Evolutionary conservation across 2,888 invertebrate species (phyloP), one percentile per base, ranked within the genome.

Genomic region (Oscheius myriophilus): DNA sequence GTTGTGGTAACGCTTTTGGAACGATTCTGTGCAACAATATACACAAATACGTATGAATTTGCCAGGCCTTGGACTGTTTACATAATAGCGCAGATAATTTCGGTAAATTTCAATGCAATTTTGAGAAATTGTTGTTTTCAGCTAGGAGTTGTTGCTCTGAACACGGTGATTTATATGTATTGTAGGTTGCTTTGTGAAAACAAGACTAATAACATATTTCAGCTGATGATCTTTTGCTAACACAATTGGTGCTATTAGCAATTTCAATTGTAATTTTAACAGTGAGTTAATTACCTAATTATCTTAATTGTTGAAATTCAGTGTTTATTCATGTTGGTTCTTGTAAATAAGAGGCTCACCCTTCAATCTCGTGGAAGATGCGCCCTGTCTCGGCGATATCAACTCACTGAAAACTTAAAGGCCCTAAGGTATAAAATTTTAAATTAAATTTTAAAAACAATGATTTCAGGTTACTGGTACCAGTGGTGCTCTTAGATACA

Each of bases 1-100:
- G 75, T 75, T 1, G 72, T 72, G 18, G 71, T 72, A 42, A 72
- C 72, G 45, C 57, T 75, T 42, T 18, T 75, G n/a, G 75, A 75
- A 41, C 18, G 75, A 33, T 46, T 67, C 1, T 69, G 69, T 54
- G 67, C 75, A 6, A 75, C 75, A 53, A 67, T 71, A 46, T 71
- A 72, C 25, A 70, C 70, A 14, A 65, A 61, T 45, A 64, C 65
- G 11, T 75, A 75, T 51, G 75, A 75, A 49, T 54, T 58, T 33
- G 72, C 75, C 3, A 57, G 72, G 11, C 45, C 57, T 46, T 75
- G 72, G 75, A 33, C 49, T 23, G n/a, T 71, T 23, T 75, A 57
- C 55, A 39, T 65, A n/a, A 14, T 65, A 33, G 64, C 63, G 11
- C 67, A 72, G 51, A 42, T 45, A 33, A 7, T 72, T 53, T 71